A percentile compares a stretch with the other conserved stretches of the same genome.
Evolutionary conservation across 2,113 vertebrate genomes (phyloP).

Genomic region (Crotophaga sulcirostris): DNA sequence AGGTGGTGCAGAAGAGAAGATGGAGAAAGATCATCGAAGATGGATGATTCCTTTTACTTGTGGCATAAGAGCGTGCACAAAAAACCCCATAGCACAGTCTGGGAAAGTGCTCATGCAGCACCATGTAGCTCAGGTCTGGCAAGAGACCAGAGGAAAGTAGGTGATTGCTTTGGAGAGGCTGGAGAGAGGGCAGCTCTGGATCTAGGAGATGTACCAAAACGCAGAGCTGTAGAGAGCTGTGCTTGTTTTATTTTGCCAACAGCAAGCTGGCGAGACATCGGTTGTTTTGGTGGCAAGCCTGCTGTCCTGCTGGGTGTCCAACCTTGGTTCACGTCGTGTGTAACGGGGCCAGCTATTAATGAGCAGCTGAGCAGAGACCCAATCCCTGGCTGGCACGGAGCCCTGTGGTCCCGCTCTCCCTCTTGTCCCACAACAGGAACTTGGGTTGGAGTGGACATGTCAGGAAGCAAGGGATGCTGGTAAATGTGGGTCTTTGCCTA

Average conservation of each 20-base stretch:
- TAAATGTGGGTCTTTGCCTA: conserved; percentile 41
- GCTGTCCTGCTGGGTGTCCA: not conserved
- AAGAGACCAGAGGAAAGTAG: not conserved
- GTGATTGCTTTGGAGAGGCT: not conserved
- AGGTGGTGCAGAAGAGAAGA: not conserved
- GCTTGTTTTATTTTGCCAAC: conserved; percentile 2
- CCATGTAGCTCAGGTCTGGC: not conserved
- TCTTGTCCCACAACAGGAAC: rapidly evolving
- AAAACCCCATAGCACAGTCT: rapidly evolving
- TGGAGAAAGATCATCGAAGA: not conserved
- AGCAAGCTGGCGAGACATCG: not conserved
- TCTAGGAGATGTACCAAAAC: not conserved
- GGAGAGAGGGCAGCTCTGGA: not conserved
- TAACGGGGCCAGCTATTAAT: not conserved
- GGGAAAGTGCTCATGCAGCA: not conserved
- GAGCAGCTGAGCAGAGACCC: not conserved
- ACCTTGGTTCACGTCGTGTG: rapidly evolving
- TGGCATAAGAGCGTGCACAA: not conserved
- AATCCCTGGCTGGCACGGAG: rapidly evolving
- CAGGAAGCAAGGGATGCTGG: not conserved
- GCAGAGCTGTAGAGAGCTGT: not conserved
- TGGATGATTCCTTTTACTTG: not conserved
- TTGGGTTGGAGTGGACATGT: not conserved
- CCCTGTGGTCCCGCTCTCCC: rapidly evolving
- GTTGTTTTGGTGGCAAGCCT: not conserved